These are phyloP conservation scores for Ochlodes sylvanus DNA, from an alignment of 2,888 invertebrate genomes.

Conservation along the genomic window DNA sequence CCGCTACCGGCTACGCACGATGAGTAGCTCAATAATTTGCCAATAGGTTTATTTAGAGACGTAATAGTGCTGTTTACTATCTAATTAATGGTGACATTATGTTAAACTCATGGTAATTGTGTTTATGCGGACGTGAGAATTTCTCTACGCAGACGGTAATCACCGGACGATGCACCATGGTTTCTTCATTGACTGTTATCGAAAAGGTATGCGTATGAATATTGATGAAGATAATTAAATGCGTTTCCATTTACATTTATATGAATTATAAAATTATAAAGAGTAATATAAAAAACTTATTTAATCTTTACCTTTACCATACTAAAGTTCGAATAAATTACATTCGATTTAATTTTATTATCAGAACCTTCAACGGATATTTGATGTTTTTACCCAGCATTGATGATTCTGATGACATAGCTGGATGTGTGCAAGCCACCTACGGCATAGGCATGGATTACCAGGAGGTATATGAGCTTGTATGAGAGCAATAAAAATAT, in stretches of 20 bases:
- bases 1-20: conserved; percentile 39
- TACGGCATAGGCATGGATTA: too few species aligned
- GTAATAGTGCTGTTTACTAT: conserved; percentile 43
- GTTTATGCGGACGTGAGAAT: conserved; percentile 15
- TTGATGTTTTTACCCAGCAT: too few species aligned
- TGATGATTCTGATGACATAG: too few species aligned
- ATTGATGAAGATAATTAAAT: neutral
- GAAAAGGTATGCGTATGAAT: neutral
- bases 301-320: neutral
- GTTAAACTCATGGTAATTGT: conserved; percentile 29
- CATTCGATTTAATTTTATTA: too few species aligned
- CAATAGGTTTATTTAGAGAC: conserved; percentile 47
- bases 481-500: too few species aligned
- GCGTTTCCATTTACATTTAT: neutral
- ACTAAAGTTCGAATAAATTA: too few species aligned
- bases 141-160: neutral
- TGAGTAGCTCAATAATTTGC: conserved; percentile 43
- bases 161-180: neutral
- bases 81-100: conserved; percentile 41
- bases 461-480: too few species aligned
- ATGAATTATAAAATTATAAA: neutral
- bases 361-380: too few species aligned
- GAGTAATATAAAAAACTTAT: neutral
- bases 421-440: too few species aligned
- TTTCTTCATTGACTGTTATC: conserved; percentile 6